A percentile compares a stretch with the other conserved stretches of the same genome.
Evolutionary conservation across 1,140 invertebrate genomes (phyloP).

Genomic region (Plodia interpunctella): DNA sequence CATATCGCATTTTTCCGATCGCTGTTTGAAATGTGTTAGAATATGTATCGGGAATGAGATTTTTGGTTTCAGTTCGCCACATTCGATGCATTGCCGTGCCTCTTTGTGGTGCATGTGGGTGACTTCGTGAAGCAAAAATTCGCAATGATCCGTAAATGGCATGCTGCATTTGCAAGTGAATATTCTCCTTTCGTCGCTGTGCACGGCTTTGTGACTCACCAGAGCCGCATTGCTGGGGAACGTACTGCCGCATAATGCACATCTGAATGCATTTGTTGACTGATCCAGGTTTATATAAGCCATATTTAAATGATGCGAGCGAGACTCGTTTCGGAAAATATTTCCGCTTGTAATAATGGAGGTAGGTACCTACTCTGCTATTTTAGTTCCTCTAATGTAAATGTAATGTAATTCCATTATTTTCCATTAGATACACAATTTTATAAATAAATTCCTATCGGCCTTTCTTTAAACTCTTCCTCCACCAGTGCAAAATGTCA

Average conservation of each 20-base stretch:
- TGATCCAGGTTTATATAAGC: too few species aligned
- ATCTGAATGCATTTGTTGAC: not conserved
- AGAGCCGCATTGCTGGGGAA: not conserved
- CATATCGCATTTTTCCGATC: not conserved
- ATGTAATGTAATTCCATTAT: too few species aligned
- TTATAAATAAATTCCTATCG: too few species aligned
- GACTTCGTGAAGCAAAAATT: not conserved
- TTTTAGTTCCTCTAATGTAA: too few species aligned
- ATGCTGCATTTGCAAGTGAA: not conserved
- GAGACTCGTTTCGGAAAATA: too few species aligned
- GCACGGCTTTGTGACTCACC: not conserved
- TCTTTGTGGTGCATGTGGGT: not conserved
- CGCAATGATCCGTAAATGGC: not conserved
- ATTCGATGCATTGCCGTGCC: not conserved
- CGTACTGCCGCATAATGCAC: not conserved
- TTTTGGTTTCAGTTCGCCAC: not conserved
- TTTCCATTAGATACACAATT: too few species aligned
- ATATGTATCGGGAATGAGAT: not conserved
- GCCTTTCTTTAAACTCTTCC: too few species aligned
- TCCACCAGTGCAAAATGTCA: too few species aligned
- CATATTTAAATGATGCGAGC: too few species aligned
- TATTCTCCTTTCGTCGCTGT: not conserved
- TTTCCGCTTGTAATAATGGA: too few species aligned
- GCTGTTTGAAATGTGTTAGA: not conserved
- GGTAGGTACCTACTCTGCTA: too few species aligned